Conservation (phyloP, 2,888 invertebrate species). For the Platycheirus albimanus region DNA sequence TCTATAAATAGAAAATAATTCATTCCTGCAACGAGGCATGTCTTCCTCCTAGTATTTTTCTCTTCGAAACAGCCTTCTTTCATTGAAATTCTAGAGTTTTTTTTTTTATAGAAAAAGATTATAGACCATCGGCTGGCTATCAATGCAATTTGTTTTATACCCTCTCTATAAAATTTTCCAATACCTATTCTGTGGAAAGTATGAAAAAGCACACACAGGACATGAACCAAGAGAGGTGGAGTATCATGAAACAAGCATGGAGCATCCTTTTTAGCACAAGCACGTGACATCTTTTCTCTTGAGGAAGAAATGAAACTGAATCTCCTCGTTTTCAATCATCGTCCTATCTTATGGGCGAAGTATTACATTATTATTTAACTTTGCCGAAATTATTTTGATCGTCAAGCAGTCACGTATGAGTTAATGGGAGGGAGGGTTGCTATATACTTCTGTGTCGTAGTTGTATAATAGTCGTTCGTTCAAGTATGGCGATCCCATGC, state of each 20-base stretch:
- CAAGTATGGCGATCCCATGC: constrained; percentile 15
- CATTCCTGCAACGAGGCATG: no score
- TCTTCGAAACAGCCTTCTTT: no score
- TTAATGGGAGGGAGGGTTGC: constrained; percentile 11
- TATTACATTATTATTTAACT: constrained; percentile 44
- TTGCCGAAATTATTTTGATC: constrained; percentile 35
- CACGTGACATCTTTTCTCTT: constrained; percentile 36
- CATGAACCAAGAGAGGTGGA: constrained; percentile 9
- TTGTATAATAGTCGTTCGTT: no score
- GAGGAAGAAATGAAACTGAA: constrained; percentile 34
- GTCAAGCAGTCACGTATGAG: constrained; percentile 51
- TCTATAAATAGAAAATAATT: constrained; percentile 5
- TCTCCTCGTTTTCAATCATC: constrained; percentile 52
- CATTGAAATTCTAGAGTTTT: neutral
- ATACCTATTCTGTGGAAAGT: neutral
- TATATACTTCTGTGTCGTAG: neutral
- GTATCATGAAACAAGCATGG: no score
- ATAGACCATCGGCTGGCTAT: constrained; percentile 18
- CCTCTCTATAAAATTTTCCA: neutral
- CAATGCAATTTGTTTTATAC: constrained; percentile 20
- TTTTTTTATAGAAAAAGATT: constrained; percentile 17
- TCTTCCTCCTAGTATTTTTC: no score
- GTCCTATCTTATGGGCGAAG: constrained; percentile 13
- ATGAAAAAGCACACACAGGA: constrained; percentile 10
- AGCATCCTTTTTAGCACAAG: constrained; percentile 15